Base-by-base conservation (phyloP, 1,140 invertebrate genomes). In the Drosophila persimilis region DNA sequence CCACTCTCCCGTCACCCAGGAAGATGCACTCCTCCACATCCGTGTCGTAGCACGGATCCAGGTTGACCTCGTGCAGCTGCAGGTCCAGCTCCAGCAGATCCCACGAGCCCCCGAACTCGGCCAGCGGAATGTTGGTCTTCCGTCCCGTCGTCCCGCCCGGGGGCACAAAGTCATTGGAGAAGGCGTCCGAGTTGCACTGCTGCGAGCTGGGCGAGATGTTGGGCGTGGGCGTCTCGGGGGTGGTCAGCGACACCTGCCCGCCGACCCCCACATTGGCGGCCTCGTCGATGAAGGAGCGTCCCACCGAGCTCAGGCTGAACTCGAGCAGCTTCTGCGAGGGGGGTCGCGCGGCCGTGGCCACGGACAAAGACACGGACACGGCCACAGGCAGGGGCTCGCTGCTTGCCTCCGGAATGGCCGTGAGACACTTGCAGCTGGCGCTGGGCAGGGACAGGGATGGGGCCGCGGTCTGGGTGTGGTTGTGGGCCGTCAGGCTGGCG, bases 1-100 rank as follows among this genome's bases (percentile, higher is more conserved):
- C 61, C 20, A 35, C 41, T 24, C 73, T 7, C 55, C 51, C 78
- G 67, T 91, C 93, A 3, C 92, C 92, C 66, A 93, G 77, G 62
- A 93, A 94, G 54, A 94, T 93, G 56, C 92, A 92, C 75, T 94
- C 93, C 74, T 94, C 93, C 0, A 94, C 93, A 47, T 93, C 93
- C n/a, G 93, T 90, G 35, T 91, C 89, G 53, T 89, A 91, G 70
- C 88, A 90, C 17, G 90, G 81, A 85, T 91, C 90, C 9, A 90
- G 61, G 66, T 91, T 91, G 13, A 91, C 90, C 63, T 91, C 88
- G 50, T 91, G 89, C 46, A 91, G 53, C 70, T 91, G 86, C n/a
- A 91, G 65, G 76, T 91, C 90, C 20, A 91, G 57, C 59, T 91
- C 90, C 0, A 91, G 50, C 13, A 91, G 52, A 80, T 91, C 90